Evolutionary conservation across 1,140 invertebrate genomes (phyloP), one percentile per base, ranked within the genome.

Genomic region (Nephotettix cincticeps): DNA sequence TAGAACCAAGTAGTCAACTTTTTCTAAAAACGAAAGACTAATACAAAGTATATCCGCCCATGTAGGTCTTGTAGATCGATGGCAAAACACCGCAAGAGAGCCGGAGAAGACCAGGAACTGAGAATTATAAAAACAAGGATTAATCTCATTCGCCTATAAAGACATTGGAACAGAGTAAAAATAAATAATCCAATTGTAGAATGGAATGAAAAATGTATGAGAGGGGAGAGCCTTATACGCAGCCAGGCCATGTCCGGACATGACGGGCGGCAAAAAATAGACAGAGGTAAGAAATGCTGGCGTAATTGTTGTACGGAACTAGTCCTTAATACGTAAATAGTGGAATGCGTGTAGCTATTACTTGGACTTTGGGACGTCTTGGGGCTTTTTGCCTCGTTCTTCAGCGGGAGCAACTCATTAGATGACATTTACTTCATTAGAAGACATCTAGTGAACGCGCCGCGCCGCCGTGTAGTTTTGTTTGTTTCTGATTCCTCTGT

Each of bases 141-240:
- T 51, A 51, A 51, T 51, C 47, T 11, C 47, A 51, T 51, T 51
- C 47, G 3, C 47, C 21, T 51, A 51, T 51, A 51, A 51, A 51
- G 47, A 51, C 47, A 51, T 51, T 51, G 47, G 19, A 51, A 51
- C 47, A 3, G 47, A 21, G 47, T 6, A 51, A 51, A 51, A 51
- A 51, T 51, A 51, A 19, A 51, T 51, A 51, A 51, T 51, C 47
- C 47, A 51, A 51, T 51, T 51, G 47, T 51, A 51, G 47, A n/a
- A 51, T 51, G 47, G 47, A 51, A 51, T 51, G 47, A 51, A 51
- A 51, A 51, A 51, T 51, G 47, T 51, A 51, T 51, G 47, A 51
- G 47, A 51, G 47, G 14, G 14, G 14, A 19, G 19, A n/a, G n/a
- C 47, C 47, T 51, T 51, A 51, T 51, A 51, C 47, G 47, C 47